A percentile compares a stretch with the other conserved stretches of the same genome.
Conservation (phyloP, 2,888 invertebrate species). For the Eilema griseolum region DNA sequence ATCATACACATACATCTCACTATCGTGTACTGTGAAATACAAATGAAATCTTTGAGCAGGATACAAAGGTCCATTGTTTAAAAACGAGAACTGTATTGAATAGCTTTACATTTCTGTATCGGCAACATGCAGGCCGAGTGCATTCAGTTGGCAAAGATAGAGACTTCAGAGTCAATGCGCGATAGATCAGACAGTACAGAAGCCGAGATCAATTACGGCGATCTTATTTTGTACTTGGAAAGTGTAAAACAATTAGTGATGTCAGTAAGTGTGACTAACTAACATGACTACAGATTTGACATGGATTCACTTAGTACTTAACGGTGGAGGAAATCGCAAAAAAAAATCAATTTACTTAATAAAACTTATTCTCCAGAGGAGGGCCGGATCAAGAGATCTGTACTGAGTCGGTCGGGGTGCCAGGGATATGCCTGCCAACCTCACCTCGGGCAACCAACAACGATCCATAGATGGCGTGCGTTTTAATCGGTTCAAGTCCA, state of each 20-base stretch:
- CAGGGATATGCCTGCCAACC: too few relatives aligned
- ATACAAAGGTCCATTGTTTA: constrained; percentile 72
- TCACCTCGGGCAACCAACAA: too few relatives aligned
- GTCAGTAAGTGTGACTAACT: constrained; percentile 34
- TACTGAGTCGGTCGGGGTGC: too few relatives aligned
- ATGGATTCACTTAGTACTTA: constrained; percentile 35
- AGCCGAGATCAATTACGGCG: constrained; percentile 61
- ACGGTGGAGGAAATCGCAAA: constrained; percentile 30
- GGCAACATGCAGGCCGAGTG: constrained; percentile 54
- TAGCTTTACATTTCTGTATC: constrained; percentile 57
- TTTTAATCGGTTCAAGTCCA: too few relatives aligned
- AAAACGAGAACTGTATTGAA: constrained; percentile 58
- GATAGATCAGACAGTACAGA: constrained; percentile 62
- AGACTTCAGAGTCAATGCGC: constrained; percentile 44
- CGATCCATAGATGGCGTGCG: too few relatives aligned
- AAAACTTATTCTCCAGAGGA: too few relatives aligned
- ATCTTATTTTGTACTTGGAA: constrained; percentile 66
- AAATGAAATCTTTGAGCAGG: constrained; percentile 65
- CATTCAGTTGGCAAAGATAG: constrained; percentile 50
- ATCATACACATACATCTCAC: constrained; percentile 54
- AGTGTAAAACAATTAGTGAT: constrained; percentile 68
- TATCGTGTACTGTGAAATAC: constrained; percentile 60
- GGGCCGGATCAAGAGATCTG: too few relatives aligned
- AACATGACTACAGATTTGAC: constrained; percentile 41
- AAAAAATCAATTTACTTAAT: constrained; percentile 34